These are phyloP conservation scores for Elachura formosa DNA, from an alignment of 2,113 vertebrate species.

Conservation along the genomic window DNA sequence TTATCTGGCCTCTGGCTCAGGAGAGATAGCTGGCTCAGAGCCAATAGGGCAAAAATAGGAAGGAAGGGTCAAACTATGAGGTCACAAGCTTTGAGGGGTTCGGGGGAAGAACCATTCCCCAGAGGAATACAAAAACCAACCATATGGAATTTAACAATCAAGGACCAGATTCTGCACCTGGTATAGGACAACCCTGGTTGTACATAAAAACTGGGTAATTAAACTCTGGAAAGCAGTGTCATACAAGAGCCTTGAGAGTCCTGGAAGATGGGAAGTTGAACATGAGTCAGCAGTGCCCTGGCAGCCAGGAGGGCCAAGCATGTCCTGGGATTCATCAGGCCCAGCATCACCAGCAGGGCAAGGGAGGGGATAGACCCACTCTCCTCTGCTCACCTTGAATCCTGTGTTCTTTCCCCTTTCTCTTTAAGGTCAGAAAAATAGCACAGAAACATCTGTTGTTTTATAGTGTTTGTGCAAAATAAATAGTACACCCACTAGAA, in stretches of 20 bases:
- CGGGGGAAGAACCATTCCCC: no score
- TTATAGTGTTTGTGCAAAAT: neutral
- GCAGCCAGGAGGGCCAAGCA: rapidly evolving
- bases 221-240: neutral
- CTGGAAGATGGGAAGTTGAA: rapidly evolving
- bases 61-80: no score
- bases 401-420: neutral
- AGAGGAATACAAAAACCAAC: no score
- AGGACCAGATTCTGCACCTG: neutral
- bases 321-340: rapidly evolving
- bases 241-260: no score
- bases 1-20: no score
- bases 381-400: neutral
- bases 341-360: rapidly evolving
- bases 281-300: neutral
- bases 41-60: no score
- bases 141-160: neutral
- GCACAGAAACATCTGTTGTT: neutral
- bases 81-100: no score
- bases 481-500: neutral
- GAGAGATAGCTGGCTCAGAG: no score
- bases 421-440: neutral
- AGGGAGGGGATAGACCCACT: neutral
- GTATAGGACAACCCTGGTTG: neutral
- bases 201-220: neutral